Conservation (phyloP, 2,888 invertebrate species). For the Miltochrista miniata region DNA sequence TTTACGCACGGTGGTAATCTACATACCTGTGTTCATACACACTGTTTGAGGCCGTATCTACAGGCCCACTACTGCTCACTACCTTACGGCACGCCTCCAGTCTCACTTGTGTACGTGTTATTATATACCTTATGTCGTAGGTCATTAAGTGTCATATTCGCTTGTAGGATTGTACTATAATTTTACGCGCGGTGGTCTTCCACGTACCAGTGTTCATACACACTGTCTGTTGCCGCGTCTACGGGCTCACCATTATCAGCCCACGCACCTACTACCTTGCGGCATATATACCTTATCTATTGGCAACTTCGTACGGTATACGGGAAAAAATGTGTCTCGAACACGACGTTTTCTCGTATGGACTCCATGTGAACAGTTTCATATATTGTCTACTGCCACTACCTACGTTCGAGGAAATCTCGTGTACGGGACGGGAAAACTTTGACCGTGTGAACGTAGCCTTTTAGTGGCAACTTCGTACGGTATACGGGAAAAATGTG, state of each 20-base stretch:
- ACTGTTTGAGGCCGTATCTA: conserved; percentile 88
- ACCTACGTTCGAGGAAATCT: too few relatives aligned
- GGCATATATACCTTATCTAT: conserved; percentile 51
- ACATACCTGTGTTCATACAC: conserved; percentile 98
- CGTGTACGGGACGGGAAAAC: too few relatives aligned
- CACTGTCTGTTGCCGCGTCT: conserved; percentile 89
- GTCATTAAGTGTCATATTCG: not conserved
- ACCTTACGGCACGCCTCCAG: conserved; percentile 78
- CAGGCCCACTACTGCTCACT: conserved; percentile 71
- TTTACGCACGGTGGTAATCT: conserved; percentile 95
- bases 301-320: too few relatives aligned
- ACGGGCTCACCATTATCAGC: conserved; percentile 76
- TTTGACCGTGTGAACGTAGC: too few relatives aligned
- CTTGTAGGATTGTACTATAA: not conserved
- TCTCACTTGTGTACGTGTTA: conserved; percentile 70
- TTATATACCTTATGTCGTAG: not conserved
- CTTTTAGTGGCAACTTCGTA: too few relatives aligned
- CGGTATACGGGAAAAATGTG: too few relatives aligned
- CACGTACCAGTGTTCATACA: conserved; percentile 97
- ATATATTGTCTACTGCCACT: too few relatives aligned
- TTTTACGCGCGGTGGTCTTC: too few relatives aligned
- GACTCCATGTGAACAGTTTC: too few relatives aligned
- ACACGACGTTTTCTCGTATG: too few relatives aligned
- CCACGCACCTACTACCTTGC: conserved; percentile 68
- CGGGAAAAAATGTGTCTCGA: too few relatives aligned